Evolutionary conservation across 1,140 invertebrate species (phyloP).

Genomic region (Megalonaias nervosa): DNA sequence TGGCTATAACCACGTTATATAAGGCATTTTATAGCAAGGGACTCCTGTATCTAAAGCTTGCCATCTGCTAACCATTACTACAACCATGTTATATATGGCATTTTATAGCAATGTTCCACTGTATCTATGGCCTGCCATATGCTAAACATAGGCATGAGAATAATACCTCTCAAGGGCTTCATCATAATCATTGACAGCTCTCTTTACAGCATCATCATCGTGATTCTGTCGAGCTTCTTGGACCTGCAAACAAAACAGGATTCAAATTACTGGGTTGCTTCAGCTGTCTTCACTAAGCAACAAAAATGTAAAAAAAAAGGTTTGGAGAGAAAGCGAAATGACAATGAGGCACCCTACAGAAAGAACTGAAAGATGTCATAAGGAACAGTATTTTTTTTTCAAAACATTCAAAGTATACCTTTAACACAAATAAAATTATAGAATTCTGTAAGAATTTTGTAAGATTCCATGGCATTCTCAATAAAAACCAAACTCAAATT

Average conservation of each 20-base stretch:
- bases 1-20: background rate
- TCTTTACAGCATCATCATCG: slow-evolving; percentile 91
- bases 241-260: slow-evolving; percentile 60
- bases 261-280: background rate
- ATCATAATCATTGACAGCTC: slow-evolving; percentile 93
- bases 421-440: too few species aligned
- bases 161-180: slow-evolving; percentile 87
- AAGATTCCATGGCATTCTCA: too few species aligned
- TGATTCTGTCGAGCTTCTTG: slow-evolving; percentile 90
- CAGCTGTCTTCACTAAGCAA: too few species aligned
- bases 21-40: too few species aligned
- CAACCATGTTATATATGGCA: background rate
- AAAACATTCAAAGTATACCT: too few species aligned
- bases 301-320: too few species aligned
- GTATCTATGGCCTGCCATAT: background rate
- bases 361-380: too few species aligned
- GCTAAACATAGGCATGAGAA: background rate
- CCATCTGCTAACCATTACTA: background rate
- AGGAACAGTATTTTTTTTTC: too few species aligned
- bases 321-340: too few species aligned
- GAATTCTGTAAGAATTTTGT: too few species aligned
- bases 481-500: too few species aligned
- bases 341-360: too few species aligned
- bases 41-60: background rate
- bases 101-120: background rate